Percentiles rank a stretch among this genome's conserved stretches.
Conservation (phyloP, 2,113 vertebrate genomes). For the Neodontobutis hainanensis region DNA sequence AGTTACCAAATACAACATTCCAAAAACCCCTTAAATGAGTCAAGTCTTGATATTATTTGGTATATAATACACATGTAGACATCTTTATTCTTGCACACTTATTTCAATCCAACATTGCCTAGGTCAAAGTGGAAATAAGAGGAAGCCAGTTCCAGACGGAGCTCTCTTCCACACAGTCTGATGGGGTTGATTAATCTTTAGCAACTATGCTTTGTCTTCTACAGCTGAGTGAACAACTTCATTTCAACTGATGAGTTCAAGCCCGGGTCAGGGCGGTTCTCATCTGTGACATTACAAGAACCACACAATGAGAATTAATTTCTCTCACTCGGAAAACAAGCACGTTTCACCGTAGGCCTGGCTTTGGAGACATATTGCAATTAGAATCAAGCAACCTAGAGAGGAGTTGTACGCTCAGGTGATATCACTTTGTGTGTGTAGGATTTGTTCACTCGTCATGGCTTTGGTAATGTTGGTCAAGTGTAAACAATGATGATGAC, state of each 20-base stretch:
- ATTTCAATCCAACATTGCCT: constrained; percentile 59
- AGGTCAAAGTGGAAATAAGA: constrained; percentile 86
- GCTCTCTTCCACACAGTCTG: constrained; percentile 72
- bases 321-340: constrained; percentile 83
- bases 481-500: constrained; percentile 69
- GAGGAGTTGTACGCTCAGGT: constrained; percentile 32
- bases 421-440: constrained; percentile 20
- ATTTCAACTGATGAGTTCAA: constrained; percentile 99
- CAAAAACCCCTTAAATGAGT: constrained; percentile 84
- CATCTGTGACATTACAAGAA: constrained; percentile 91
- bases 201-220: constrained; percentile 95
- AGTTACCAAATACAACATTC: constrained; percentile 68
- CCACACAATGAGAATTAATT: constrained; percentile 90
- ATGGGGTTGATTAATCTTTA: constrained; percentile 93
- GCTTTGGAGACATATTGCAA: constrained; percentile 75
- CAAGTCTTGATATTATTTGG: constrained; percentile 89
- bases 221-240: constrained; percentile 99
- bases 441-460: constrained; percentile 32
- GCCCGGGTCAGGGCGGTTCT: constrained; percentile 92
- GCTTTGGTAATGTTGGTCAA: constrained; percentile 63
- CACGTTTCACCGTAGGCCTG: constrained; percentile 28
- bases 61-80: constrained; percentile 84
- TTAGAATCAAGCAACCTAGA: constrained; percentile 61
- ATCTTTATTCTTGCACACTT: constrained; percentile 48
- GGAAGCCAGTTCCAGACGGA: constrained; percentile 72